Conservation (phyloP, 2,888 invertebrate species). For the Harmothoe impar region DNA sequence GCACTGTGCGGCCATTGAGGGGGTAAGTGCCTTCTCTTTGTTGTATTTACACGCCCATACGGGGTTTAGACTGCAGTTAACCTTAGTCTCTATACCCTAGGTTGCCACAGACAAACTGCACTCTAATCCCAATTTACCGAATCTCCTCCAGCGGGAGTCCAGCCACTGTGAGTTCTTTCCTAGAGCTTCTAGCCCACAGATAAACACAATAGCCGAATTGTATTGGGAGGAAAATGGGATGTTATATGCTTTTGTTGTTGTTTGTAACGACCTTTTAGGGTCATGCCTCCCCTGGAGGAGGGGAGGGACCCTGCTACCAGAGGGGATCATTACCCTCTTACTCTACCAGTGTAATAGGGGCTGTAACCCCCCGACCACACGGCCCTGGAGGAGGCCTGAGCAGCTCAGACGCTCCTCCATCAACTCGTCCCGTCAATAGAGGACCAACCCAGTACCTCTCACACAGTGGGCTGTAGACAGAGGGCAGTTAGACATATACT, state of each 20-base stretch:
- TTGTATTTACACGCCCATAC: too few species aligned
- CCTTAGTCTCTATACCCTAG: too few species aligned
- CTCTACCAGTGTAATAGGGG: conserved; percentile 56
- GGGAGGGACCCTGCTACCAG: background rate
- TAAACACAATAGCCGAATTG: too few species aligned
- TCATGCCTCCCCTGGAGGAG: background rate
- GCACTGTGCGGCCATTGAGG: too few species aligned
- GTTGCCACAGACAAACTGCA: too few species aligned
- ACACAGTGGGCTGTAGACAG: background rate
- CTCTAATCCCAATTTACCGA: too few species aligned
- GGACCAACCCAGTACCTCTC: background rate
- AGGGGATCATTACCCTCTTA: conserved; percentile 54
- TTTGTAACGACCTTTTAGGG: background rate
- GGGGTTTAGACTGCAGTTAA: too few species aligned
- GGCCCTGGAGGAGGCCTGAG: background rate
- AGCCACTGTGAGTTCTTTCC: too few species aligned
- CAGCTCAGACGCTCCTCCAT: conserved; percentile 17
- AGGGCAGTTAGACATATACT: too few species aligned
- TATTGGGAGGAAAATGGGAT: background rate
- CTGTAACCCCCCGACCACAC: conserved; percentile 35
- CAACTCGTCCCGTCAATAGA: background rate
- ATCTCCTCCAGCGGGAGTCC: too few species aligned
- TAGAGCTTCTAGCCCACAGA: too few species aligned
- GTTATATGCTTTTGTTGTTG: background rate
- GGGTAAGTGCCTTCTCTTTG: too few species aligned